phyloP scores from a whole-genome alignment of 2,888 invertebrate genomes.

The Torymus aiolomorphi region DNA sequence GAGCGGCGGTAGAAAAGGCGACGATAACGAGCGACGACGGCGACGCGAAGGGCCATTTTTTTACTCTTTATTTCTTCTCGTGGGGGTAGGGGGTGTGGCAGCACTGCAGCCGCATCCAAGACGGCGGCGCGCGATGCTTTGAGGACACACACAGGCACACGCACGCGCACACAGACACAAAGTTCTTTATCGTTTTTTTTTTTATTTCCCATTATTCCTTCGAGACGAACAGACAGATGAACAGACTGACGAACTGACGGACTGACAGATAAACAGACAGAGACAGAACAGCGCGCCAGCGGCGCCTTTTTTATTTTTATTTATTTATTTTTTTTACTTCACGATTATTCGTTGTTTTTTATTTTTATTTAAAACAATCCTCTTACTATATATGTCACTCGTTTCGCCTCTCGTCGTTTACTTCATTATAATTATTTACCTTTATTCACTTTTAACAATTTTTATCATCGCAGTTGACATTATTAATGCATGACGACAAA shows the following conservation, averaged over 20 bases:
- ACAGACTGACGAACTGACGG: conserved; percentile 58
- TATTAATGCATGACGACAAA: conserved; percentile 44
- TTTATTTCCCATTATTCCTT: not conserved
- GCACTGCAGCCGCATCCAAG: not conserved
- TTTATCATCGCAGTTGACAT: conserved; percentile 18
- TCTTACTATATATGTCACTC: conserved; percentile 46
- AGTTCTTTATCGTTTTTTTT: too few relatives aligned
- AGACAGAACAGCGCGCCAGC: conserved; percentile 54
- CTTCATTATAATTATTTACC: conserved; percentile 12
- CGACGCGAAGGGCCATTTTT: conserved; percentile 1
- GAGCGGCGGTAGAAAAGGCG: conserved; percentile 53
- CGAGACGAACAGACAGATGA: not conserved
- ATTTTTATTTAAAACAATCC: conserved; percentile 66
- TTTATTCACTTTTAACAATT: conserved; percentile 28
- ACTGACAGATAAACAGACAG: conserved; percentile 60
- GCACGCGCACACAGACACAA: conserved; percentile 5
- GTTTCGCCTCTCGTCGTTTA: conserved; percentile 40
- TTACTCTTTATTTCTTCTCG: not conserved
- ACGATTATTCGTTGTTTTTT: conserved; percentile 67
- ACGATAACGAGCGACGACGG: conserved; percentile 51
- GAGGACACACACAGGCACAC: not conserved
- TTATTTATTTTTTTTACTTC: conserved; percentile 37
- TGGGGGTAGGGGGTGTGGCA: not conserved
- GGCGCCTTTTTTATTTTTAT: not conserved
- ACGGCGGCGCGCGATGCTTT: not conserved